Base-by-base conservation (phyloP, 2,888 invertebrate genomes). In the Parnassius smintheus region DNA sequence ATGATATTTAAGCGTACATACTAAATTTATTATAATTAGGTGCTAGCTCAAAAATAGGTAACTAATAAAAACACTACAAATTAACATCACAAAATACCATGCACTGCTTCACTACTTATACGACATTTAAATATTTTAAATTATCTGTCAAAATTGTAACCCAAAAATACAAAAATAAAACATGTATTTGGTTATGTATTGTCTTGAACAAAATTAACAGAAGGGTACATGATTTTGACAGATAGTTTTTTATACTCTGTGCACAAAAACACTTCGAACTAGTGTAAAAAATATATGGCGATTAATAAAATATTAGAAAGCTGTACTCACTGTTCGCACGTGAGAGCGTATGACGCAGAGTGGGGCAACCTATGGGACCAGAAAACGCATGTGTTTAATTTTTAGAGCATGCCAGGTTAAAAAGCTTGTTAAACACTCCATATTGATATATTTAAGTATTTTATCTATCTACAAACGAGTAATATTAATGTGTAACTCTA, bases 251-350 rank as follows among this genome's bases (percentile, higher is more conserved):
- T 46, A 2, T 59, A 62, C 45, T 35, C 41, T 63, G 35, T 63
- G 59, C 59, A 51, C 44, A 18, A 45, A 41, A 61, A 9, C 44
- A 54, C 45, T 50, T 51, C 12, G 42, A 61, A 55, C 48, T 18
- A 51, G 46, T 53, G 55, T 56, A 60, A 7, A 42, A 49, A 56
- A 50, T 59, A 56, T 58, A 58, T 54, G 62, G 65, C 59, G 65
- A 63, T 68, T 72, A 69, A 75, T 68, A 70, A 69, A 71, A 81
- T 77, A 76, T 76, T 76, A 77, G 72, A 67, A 78, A 80, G 89
- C 89, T 67, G 78, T 92, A 94, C 94, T 94, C 92, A 94, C 94
- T 94, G 94, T 92, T 93, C 92, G 86, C 94, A 94, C 83, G 92
- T 93, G 82, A 93, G 92, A 84, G 93, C 93, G 90, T 93, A 94